Conservation (phyloP, 2,113 vertebrate species). For the Eurypyga helias region DNA sequence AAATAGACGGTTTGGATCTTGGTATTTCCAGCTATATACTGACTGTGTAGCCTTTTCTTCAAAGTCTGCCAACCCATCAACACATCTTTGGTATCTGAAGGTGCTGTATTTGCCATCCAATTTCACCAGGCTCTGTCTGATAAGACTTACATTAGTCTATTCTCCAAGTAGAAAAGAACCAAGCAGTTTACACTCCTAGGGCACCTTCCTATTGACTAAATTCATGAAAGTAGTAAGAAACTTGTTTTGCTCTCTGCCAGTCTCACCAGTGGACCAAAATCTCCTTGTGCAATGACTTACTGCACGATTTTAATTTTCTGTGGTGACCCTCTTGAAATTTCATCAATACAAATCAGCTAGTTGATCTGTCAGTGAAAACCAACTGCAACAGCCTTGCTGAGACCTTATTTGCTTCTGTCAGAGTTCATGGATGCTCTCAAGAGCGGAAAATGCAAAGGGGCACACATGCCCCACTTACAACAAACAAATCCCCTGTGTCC, state of each 20-base stretch:
- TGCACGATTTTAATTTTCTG: background rate
- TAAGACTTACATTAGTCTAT: background rate
- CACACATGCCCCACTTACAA: fast-evolving
- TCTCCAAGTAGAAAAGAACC: background rate
- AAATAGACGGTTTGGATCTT: background rate
- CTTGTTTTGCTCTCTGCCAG: background rate
- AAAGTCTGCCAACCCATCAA: background rate
- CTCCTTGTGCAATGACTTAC: background rate
- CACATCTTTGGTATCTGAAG: background rate
- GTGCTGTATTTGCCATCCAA: background rate
- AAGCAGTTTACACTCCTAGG: background rate
- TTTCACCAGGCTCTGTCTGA: background rate
- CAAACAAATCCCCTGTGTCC: background rate
- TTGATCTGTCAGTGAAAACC: background rate
- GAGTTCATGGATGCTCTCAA: background rate
- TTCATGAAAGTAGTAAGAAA: background rate
- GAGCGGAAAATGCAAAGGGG: background rate
- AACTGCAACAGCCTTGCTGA: background rate
- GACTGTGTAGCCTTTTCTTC: background rate
- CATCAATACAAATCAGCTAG: background rate
- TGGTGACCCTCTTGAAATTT: background rate
- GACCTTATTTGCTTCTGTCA: background rate
- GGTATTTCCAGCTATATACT: background rate
- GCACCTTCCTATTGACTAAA: background rate
- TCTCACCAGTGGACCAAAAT: background rate